A percentile compares a stretch with the other conserved stretches of the same genome.
Evolutionary conservation across 2,113 vertebrate genomes (phyloP).

Genomic region (Daubentonia madagascariensis): DNA sequence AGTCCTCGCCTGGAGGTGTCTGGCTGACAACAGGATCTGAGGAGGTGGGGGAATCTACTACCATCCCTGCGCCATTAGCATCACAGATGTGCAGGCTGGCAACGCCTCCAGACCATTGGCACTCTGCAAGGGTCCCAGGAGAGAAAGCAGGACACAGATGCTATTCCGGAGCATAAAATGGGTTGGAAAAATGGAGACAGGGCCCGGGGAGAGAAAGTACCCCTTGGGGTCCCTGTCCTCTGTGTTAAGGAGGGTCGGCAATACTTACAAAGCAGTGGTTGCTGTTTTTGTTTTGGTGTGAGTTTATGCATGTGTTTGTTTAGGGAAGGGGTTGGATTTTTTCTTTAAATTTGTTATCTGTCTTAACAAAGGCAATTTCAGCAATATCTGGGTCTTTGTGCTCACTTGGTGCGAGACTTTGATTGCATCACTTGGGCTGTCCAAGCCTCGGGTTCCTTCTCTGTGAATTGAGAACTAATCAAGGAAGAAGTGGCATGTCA

Average conservation of each 20-base stretch:
- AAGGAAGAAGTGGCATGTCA: neutral
- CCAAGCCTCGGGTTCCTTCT: neutral
- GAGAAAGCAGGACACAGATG: constrained; percentile 62
- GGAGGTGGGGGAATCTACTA: neutral
- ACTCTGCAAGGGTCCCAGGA: neutral
- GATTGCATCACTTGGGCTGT: accelerated
- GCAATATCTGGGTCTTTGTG: neutral
- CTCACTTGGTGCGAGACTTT: neutral
- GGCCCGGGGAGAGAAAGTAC: neutral
- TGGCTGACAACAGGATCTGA: neutral
- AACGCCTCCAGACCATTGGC: neutral
- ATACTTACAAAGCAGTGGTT: neutral
- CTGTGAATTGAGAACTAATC: neutral
- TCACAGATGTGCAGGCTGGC: constrained; percentile 56
- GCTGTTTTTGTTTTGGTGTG: neutral
- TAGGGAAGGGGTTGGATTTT: accelerated
- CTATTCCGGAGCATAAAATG: constrained; percentile 39
- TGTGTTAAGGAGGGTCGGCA: neutral
- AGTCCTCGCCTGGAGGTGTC: neutral
- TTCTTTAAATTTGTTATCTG: neutral
- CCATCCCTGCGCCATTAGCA: neutral
- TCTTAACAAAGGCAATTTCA: neutral
- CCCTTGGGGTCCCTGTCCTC: neutral
- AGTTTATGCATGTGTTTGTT: accelerated
- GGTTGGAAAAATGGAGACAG: constrained; percentile 22